Evolutionary conservation across 2,888 invertebrate genomes (phyloP), one percentile per base, ranked within the genome.

Genomic region (Blera fallax): DNA sequence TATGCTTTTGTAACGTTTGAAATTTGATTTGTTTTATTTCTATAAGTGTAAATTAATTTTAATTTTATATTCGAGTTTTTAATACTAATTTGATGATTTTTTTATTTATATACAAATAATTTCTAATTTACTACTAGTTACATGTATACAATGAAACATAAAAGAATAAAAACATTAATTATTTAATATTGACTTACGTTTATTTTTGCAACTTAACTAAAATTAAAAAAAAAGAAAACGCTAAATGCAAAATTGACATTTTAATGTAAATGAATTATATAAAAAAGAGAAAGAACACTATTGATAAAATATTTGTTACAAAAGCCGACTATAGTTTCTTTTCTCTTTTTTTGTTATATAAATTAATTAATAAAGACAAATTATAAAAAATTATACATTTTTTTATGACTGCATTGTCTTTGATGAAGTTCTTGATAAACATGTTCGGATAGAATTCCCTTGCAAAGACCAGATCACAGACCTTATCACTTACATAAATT

Each of bases 331-430:
- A 64, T 27, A 56, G 43, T 62, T 74, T 77, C 27, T 67, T 67
- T 64, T 56, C 56, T 32, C 40, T 24, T 77, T 45, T 78, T 78
- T 78, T 50, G 62, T 64, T 70, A 56, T 18, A 54, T 54, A 70
- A 78, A 70, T 56, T 54, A 70, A 70, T 48, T 70, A 70, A 70
- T 78, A 78, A 78, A 78, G 60, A 69, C 60, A 70, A 52, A 69
- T 78, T 70, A 43, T 56, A 70, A 70, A 78, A 43, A 16, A 43
- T 4, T 24, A 24, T 34, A 34, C 10, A 1, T 10, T 34, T 10
- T 34, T 32, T 7, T 32, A 32, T 32, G 32, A 8, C 7, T 32
- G n/a, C n/a, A n/a, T n/a, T n/a, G n/a, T n/a, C n/a, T n/a, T n/a
- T n/a, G n/a, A n/a, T n/a, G n/a, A n/a, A n/a, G n/a, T n/a, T n/a